Base-by-base conservation (phyloP, 2,888 invertebrate species). In the Branchipolynoe longqiensis region DNA sequence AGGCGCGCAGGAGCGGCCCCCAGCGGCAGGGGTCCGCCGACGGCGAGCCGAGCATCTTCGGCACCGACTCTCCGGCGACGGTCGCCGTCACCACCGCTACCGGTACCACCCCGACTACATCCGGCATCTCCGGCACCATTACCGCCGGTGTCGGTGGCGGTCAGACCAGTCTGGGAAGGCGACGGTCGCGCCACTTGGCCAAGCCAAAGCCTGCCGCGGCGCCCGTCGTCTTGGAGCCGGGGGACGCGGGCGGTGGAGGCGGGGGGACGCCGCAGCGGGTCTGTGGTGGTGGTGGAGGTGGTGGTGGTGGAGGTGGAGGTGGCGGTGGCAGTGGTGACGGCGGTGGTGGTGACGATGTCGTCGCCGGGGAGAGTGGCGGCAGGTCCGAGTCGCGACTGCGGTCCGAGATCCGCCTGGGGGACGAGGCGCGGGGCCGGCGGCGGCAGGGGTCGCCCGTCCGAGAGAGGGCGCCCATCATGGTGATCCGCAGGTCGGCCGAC, bases 401-500 rank as follows among this genome's bases (percentile, higher is more conserved):
- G 25, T 4, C n/a, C 58, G 58, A 58, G 56, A 56, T 22, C 22
- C 56, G n/a, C 56, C 56, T 56, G 56, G 56, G 22, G 56, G 56
- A 56, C n/a, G 59, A 59, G 14, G 59, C 56, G n/a, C 56, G n/a
- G 22, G 56, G 56, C 25, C n/a, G 56, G 25, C n/a, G 59, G 25
- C 25, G 59, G 69, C 36, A 38, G 3, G 69, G 38, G 36, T 69
- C 69, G 36, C 69, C 69, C 22, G 14, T 36, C 2, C 2, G 69
- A n/a, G 78, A 41, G 48, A 41, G 78, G 1, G 78, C 78, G 1
- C 78, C 78, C 48, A 78, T 78, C 48, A 28, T 78, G 4, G 78
- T 78, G 1, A 48, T 78, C 25, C n/a, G 78, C 48, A n/a, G 78
- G 78, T 78, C 78, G 28, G 78, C 78, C 48, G 78, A 78, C 48